Base-by-base conservation (phyloP, 1,140 invertebrate species). In the Brachionus plicatilis region DNA sequence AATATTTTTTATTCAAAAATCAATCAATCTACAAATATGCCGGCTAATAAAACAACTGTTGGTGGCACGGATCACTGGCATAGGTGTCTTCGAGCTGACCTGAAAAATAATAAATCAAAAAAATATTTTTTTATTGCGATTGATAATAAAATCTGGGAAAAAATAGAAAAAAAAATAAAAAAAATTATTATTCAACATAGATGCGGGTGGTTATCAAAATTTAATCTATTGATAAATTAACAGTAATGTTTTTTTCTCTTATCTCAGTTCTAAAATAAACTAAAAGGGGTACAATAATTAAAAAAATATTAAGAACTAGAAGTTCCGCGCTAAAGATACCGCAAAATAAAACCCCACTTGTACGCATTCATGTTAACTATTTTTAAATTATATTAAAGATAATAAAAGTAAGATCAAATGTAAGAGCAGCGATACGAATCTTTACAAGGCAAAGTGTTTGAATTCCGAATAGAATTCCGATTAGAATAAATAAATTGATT, bases 401-500 rank as follows among this genome's bases (percentile, higher is more conserved):
- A 72, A 72, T 72, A 72, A 72, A 72, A 72, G 5, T 43, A 43
- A 72, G 68, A 72, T 72, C 68, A 72, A 72, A 72, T 43, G 41
- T 60, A 72, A 72, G 68, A 72, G 37, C 43, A 20, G 37, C 68
- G 68, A 72, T 72, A 72, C 41, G 68, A 72, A 72, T 72, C 68
- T 72, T 72, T 72, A 72, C 33, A 72, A 60, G 53, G 53, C 53
- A 60, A 60, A 60, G 53, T 20, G 53, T 60, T 60, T 60, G 53
- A 60, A 60, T 60, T 60, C 53, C 53, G 53, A 56, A 56, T 56
- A 56, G 8, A 56, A 56, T 56, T 56, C 53, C 53, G 53, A 60
- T 60, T 60, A 60, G 41, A 72, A 72, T 72, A 72, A 72, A 72
- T 72, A 33, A 68, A 68, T 72, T 20, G 12, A 72, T 37, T 72